Base-by-base conservation (phyloP, 1,140 invertebrate species). In the Cecropterus lyciades region DNA sequence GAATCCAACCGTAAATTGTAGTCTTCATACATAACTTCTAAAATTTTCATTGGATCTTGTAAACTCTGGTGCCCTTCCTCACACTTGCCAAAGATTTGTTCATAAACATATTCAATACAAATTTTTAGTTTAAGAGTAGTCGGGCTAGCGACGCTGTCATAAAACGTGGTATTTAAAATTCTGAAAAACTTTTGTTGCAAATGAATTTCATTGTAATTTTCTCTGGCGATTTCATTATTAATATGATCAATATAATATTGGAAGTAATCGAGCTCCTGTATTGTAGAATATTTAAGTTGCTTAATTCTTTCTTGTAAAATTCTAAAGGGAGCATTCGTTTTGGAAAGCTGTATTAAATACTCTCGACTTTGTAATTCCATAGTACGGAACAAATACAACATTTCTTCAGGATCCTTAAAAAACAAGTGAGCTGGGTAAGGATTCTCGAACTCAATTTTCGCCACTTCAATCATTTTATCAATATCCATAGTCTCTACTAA, bases 281-380 rank as follows among this genome's bases (percentile, higher is more conserved):
- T 82, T 3, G 86, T 87, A 4, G 66, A 73, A 53, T 70, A 60
- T 72, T 85, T 87, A n/a, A 92, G 71, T 67, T 85, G 80, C 46
- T 80, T 87, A 11, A 95, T 93, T 16, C 87, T 87, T n/a, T 87
- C 79, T 60, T 88, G 74, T 63, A 95, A 87, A 10, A 93, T 85
- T 16, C 92, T 88, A 71, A 94, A 91, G 7, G 93, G 94, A 11
- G 82, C 88, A 6, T 93, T 92, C n/a, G 95, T 85, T 65, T 94
- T 93, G 68, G 95, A 94, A 5, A 94, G 86, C 59, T 95, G 94
- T 68, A 93, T 92, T 70, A 95, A 86, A 42, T 94, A 94, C 72
- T 95, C 95, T 40, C 95, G 84, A 78, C 95, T 95, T 73, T 95
- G 95, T 63, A 94, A 82, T 73, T 95, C 94, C 81, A 95, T 95